Conservation (phyloP, 2,797 vertebrate species). For the Synanceia verrucosa region DNA sequence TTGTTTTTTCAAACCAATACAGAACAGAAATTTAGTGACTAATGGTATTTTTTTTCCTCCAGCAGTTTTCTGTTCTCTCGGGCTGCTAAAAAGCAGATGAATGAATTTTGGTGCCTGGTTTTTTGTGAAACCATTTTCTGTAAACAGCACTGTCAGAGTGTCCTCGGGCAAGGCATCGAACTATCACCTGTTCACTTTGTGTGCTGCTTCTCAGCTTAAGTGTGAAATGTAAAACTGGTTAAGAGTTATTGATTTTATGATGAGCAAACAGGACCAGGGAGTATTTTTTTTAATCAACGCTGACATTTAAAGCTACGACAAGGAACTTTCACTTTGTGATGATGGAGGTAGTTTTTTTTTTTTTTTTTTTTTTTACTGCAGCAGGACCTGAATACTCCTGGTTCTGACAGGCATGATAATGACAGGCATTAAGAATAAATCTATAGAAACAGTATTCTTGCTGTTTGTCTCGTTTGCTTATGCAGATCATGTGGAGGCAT, state of each 20-base stretch:
- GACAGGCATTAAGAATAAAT: too few relatives aligned
- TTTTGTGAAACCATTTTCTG: not conserved
- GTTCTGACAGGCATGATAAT: too few relatives aligned
- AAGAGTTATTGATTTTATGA: not conserved
- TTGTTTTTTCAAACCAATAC: slow-evolving; percentile 13
- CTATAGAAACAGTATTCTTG: too few relatives aligned
- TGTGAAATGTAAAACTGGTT: not conserved
- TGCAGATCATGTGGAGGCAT: too few relatives aligned
- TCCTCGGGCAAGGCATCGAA: not conserved
- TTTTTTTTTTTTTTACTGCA: not conserved
- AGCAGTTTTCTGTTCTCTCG: not conserved
- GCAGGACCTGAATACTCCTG: not conserved
- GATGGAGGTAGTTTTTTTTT: not conserved
- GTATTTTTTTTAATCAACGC: not conserved
- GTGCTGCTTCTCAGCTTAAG: not conserved
- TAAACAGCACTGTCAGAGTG: slow-evolving; percentile 2
- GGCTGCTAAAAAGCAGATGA: slow-evolving; percentile 15
- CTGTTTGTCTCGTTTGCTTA: too few relatives aligned
- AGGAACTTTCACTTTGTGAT: not conserved
- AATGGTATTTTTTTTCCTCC: not conserved
- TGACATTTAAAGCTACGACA: not conserved
- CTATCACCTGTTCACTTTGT: not conserved
- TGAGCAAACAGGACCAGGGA: not conserved
- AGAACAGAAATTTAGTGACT: not conserved
- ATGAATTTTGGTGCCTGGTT: not conserved